Evolutionary conservation across 2,797 vertebrate genomes (phyloP), one percentile per base, ranked within the genome.

Genomic region (Helostoma temminkii): DNA sequence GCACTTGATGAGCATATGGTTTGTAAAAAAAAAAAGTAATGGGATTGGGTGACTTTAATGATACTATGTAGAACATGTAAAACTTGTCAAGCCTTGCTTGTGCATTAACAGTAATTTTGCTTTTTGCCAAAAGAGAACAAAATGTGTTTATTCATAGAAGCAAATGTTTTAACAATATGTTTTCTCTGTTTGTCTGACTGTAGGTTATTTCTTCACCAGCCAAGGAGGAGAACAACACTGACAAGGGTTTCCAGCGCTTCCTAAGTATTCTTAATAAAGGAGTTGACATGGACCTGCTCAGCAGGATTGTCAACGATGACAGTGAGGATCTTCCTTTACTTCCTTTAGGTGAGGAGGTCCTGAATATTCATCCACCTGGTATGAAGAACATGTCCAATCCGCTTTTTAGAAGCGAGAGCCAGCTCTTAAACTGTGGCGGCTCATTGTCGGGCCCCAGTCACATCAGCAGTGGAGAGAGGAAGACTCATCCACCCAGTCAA

Each of bases 211-310:
- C 60, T 19, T 66, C 76, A 22, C 19, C 71, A 49, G 64, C 4
- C 10, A 36, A 37, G n/a, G 32, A 66, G 18, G 60, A 77, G 24
- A 57, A 43, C 9, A 12, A n/a, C 2, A 16, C 28, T 16, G 34
- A 74, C 39, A 61, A 54, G 21, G 92, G 90, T 18, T 91, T 90
- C 22, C 76, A 86, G 63, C 84, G 88, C 36, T 91, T 92, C 48
- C 84, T 92, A 57, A 83, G 48, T 7, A 24, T 91, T 6, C 92
- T 93, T n/a, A 92, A 92, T 79, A 84, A 87, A 79, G 91, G 92
- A 9, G 90, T 93, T 30, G 88, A 93, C 77, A 76, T 92, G 1
- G 46, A 87, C 24, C 9, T 49, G 24, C 79, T 93, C 50, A 86
- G 67, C 7, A 82, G 49, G 39, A 90, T 92, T 1, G 82, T 89